A percentile compares a stretch with the other conserved stretches of the same genome.
Conservation (phyloP, 2,797 vertebrate species). For the Hyperoplus lanceolatus region DNA sequence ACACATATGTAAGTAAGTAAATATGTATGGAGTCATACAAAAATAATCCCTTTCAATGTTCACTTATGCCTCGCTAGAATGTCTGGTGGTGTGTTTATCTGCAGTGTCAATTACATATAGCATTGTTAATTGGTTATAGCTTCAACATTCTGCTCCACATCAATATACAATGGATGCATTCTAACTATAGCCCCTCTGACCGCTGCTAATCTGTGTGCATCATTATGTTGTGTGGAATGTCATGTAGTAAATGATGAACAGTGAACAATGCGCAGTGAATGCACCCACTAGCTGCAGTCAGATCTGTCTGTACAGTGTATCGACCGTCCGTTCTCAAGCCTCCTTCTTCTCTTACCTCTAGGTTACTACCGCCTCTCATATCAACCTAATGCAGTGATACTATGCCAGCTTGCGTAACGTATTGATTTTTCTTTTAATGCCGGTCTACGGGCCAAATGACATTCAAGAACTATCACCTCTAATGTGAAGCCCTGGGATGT, state of each 20-base stretch:
- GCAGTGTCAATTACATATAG: not conserved
- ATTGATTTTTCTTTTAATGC: constrained; percentile 59
- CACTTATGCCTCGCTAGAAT: no score
- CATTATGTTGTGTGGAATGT: not conserved
- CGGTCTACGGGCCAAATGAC: constrained; percentile 43
- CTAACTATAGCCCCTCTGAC: not conserved
- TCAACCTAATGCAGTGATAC: constrained; percentile 30
- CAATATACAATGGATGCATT: not conserved
- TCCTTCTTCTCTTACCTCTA: constrained; percentile 27
- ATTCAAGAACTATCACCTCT: constrained; percentile 56
- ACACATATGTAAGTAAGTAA: no score
- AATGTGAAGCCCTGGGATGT: constrained; percentile 37
- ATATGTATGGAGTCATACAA: no score
- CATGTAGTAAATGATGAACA: not conserved
- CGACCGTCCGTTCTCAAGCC: constrained; percentile 43
- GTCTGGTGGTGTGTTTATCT: no score
- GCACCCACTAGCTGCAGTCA: constrained; percentile 18
- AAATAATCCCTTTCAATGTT: no score
- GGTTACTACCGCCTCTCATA: constrained; percentile 13
- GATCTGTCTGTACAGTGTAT: constrained; percentile 5
- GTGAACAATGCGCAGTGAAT: constrained; percentile 16
- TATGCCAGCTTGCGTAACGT: constrained; percentile 42
- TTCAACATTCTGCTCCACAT: not conserved
- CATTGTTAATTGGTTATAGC: not conserved
- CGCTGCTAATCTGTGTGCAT: not conserved